Evolutionary conservation across 2,113 vertebrate species (phyloP), one percentile per base, ranked within the genome.

Genomic region (Podilymbus podiceps): DNA sequence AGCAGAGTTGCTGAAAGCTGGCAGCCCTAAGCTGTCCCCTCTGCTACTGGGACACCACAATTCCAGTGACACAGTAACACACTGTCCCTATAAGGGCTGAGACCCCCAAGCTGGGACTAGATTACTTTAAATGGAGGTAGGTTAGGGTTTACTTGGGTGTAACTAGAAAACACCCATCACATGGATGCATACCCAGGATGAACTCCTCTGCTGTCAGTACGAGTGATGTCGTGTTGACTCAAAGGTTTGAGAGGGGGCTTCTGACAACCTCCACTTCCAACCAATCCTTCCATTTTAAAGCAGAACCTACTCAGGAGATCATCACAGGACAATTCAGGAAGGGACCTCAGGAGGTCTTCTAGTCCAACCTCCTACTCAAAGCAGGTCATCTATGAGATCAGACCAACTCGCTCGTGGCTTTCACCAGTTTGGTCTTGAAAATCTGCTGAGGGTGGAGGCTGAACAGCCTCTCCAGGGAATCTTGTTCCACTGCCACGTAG

Each of bases 401-500:
- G 23, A 73, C 6, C 62, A 46, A 19, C 27, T 20, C 49, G 27
- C 59, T 53, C 49, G 23, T 55, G 42, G 50, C 44, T 84, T 59
- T 46, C 10, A 38, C 53, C 38, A 49, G 19, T 5, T 38, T 10
- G 6, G 20, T 35, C 50, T 33, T 31, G 55, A 40, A 68, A 69
- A 28, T 12, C 5, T 24, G 76, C 40, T 31, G 31, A 9, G 59
- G 16, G 24, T 12, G 33, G 75, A 53, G 38, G 28, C 23, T 19
- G 24, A 7, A 52, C 8, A 78, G 49, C 44, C 23, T 28, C 75
- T 25, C 80, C 46, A n/a, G n/a, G 30, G 46, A 82, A 38, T 17
- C 60, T 30, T 24, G 44, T 60, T 63, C 71, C 24, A 21, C 23
- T 55, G 44, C 21, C 59, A 63, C 0, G 0, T 9, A 14, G 8